phyloP scores from a whole-genome alignment of 2,797 vertebrate genomes.

The Myotis vivesi region DNA sequence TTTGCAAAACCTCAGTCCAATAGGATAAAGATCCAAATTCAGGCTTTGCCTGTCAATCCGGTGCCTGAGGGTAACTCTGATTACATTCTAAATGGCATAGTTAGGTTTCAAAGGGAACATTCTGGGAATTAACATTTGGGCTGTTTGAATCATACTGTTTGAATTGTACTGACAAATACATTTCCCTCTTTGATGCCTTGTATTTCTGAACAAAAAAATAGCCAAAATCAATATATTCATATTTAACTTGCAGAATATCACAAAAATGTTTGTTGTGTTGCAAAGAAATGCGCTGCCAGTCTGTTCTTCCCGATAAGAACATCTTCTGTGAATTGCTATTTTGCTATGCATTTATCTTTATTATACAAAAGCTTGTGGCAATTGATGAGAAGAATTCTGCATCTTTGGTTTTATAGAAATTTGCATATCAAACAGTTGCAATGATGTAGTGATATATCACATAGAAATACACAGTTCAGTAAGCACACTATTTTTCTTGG shows the following conservation, averaged over 20 bases:
- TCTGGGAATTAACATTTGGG: slow-evolving; percentile 6
- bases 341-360: slow-evolving; percentile 59
- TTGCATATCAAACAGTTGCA: slow-evolving; percentile 69
- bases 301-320: slow-evolving; percentile 60
- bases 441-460: slow-evolving; percentile 44
- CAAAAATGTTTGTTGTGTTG: slow-evolving; percentile 43
- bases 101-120: slow-evolving; percentile 25
- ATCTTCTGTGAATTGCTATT: slow-evolving; percentile 60
- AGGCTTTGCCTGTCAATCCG: not conserved
- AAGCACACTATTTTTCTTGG: slow-evolving; percentile 42
- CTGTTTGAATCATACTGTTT: not conserved
- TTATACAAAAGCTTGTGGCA: slow-evolving; percentile 53
- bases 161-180: not conserved
- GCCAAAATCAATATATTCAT: slow-evolving; percentile 58
- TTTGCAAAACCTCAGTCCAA: not conserved
- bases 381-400: slow-evolving; percentile 25
- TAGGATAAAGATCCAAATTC: not conserved
- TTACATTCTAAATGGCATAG: not conserved
- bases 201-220: slow-evolving; percentile 52
- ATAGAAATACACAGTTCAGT: slow-evolving; percentile 37
- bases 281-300: not conserved
- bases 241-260: slow-evolving; percentile 57
- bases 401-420: slow-evolving; percentile 53
- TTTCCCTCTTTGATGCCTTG: slow-evolving; percentile 17
- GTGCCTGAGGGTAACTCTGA: not conserved